Percentiles rank a stretch among this genome's conserved stretches.
Evolutionary conservation across 2,113 vertebrate genomes (phyloP).

Genomic region (Conger conger): DNA sequence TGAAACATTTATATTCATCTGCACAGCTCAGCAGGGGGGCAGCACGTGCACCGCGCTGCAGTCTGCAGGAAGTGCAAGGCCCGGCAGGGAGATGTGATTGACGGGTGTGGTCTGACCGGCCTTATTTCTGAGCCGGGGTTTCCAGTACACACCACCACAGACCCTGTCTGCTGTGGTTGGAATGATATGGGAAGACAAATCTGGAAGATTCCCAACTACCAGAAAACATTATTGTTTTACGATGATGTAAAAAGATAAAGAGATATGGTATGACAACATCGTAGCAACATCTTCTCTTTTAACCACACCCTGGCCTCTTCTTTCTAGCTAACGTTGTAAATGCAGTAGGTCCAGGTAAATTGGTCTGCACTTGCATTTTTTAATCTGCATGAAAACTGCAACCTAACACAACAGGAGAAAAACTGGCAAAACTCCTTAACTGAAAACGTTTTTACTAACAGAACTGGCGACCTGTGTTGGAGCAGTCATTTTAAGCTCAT

Average conservation of each 20-base stretch:
- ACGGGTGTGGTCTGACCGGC: not conserved
- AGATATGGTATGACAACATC: not conserved
- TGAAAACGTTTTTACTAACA: too few relatives aligned
- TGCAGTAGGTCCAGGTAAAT: not conserved
- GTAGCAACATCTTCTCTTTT: not conserved
- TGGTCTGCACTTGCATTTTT: too few relatives aligned
- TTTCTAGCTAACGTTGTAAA: not conserved
- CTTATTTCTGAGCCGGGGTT: not conserved
- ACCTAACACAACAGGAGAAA: too few relatives aligned
- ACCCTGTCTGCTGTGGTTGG: not conserved
- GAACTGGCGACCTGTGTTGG: too few relatives aligned
- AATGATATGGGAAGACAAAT: not conserved
- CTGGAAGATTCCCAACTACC: not conserved
- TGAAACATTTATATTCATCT: slow-evolving; percentile 3
- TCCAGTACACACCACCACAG: not conserved
- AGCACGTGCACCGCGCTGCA: not conserved
- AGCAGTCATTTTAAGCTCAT: not conserved
- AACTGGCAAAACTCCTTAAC: too few relatives aligned
- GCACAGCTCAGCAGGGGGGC: not conserved
- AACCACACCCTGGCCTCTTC: not conserved
- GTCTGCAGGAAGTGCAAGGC: not conserved
- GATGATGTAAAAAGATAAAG: not conserved
- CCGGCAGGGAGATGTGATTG: not conserved
- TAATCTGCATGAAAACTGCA: too few relatives aligned
- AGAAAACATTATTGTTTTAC: not conserved